These are phyloP conservation scores for Drosophila affinis DNA, from an alignment of 2,888 invertebrate genomes.

Conservation along the genomic window DNA sequence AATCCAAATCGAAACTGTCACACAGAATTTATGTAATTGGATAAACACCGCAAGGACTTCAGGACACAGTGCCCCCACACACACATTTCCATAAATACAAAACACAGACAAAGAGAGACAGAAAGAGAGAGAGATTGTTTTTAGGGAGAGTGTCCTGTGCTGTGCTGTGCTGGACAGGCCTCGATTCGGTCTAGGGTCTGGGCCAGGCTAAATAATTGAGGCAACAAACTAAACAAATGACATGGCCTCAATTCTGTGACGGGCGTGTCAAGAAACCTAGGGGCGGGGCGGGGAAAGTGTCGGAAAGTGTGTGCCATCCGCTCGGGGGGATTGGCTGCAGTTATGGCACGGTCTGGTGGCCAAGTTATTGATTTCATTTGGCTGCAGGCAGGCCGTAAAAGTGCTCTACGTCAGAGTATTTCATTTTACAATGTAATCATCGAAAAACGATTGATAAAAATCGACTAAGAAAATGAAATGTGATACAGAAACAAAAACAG, in stretches of 20 bases:
- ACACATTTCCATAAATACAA: not conserved
- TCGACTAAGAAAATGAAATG: not conserved
- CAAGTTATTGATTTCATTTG: constrained; percentile 29
- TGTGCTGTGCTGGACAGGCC: constrained; percentile 32
- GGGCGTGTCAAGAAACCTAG: constrained; percentile 38
- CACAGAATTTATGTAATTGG: constrained; percentile 75
- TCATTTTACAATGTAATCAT: not conserved
- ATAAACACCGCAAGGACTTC: constrained; percentile 61
- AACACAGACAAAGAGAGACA: not conserved
- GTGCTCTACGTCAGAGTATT: not conserved
- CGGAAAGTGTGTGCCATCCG: constrained; percentile 8
- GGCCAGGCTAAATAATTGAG: constrained; percentile 68
- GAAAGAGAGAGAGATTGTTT: not conserved
- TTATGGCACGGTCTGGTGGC: constrained; percentile 5
- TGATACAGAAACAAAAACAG: not conserved
- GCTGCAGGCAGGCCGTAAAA: not conserved
- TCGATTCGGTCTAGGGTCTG: constrained; percentile 18
- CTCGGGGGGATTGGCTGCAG: constrained; percentile 1
- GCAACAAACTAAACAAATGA: constrained; percentile 74
- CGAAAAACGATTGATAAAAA: not conserved
- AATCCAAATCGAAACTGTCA: constrained; percentile 76
- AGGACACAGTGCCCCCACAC: not conserved
- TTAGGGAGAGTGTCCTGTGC: constrained; percentile 14
- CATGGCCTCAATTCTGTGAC: constrained; percentile 74
- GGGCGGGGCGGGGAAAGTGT: constrained; percentile 23